A percentile compares a stretch with the other conserved stretches of the same genome.
phyloP scores from a whole-genome alignment of 2,797 vertebrate species.

The Phaenicophaeus curvirostris region DNA sequence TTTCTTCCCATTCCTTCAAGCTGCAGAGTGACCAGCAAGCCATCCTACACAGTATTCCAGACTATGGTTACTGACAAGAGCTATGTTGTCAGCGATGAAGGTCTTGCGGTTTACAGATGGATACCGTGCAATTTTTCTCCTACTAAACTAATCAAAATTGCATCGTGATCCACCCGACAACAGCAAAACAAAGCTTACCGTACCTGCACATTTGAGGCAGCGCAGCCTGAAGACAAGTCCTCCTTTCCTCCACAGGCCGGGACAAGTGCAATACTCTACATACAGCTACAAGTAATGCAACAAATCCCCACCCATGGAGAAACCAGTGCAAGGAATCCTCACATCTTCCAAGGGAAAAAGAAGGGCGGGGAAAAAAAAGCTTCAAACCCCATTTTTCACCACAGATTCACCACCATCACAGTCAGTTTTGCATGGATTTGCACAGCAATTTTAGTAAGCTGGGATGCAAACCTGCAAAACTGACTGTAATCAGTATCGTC shows the following conservation, averaged over 20 bases:
- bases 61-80: not conserved
- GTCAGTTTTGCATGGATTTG: constrained; percentile 99
- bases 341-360: not conserved
- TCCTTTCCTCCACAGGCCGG: constrained; percentile 85
- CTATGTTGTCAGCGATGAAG: constrained; percentile 49
- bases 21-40: not conserved
- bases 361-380: accelerated
- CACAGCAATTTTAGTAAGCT: constrained; percentile 91
- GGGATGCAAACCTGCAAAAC: constrained; percentile 97
- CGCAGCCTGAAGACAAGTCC: constrained; percentile 61
- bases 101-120: constrained; percentile 95
- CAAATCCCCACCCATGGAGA: constrained; percentile 84
- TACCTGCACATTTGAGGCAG: not conserved
- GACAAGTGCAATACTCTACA: constrained; percentile 88
- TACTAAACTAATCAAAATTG: constrained; percentile 88
- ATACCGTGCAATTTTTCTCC: constrained; percentile 95
- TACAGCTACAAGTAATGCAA: constrained; percentile 82
- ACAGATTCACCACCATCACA: constrained; percentile 72
- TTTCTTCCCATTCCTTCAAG: not conserved
- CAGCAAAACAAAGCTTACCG: constrained; percentile 81
- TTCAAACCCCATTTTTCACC: not conserved
- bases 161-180: constrained; percentile 95
- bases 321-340: constrained; percentile 60
- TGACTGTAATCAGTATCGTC: constrained; percentile 77
- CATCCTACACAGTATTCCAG: accelerated